Percentiles rank a stretch among this genome's conserved stretches.
These are phyloP conservation scores for Neotoxoptera formosana DNA, from an alignment of 1,140 invertebrate genomes.

Conservation along the genomic window DNA sequence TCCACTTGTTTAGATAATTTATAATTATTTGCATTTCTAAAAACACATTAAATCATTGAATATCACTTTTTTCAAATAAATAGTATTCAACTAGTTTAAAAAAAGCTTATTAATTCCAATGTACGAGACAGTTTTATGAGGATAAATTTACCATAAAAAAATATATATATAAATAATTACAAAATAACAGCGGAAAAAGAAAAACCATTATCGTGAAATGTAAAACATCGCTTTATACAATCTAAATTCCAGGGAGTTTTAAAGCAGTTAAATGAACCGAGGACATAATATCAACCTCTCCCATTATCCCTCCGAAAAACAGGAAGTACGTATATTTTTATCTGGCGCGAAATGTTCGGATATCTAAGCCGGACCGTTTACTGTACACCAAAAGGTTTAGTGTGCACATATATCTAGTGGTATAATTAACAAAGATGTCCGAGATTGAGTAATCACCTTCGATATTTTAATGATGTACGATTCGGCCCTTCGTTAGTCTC, in stretches of 20 bases:
- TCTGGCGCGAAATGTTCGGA: neutral
- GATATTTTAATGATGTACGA: neutral
- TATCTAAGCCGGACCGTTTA: neutral
- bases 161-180: neutral
- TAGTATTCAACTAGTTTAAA: neutral
- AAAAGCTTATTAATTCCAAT: neutral
- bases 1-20: neutral
- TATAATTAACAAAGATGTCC: constrained; percentile 20
- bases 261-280: constrained; percentile 25
- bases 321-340: constrained; percentile 17
- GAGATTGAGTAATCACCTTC: neutral
- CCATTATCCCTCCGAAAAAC: neutral
- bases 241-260: neutral
- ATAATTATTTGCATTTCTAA: neutral
- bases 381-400: neutral
- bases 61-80: neutral
- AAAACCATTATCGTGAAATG: neutral
- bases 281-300: too few species aligned
- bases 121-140: neutral
- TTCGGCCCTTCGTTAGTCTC: too few species aligned
- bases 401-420: neutral
- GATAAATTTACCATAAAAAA: neutral
- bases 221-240: constrained; percentile 26
- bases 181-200: neutral
- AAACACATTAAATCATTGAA: neutral